Base-by-base conservation (phyloP, 2,113 vertebrate genomes). In the Callionymus lyra region DNA sequence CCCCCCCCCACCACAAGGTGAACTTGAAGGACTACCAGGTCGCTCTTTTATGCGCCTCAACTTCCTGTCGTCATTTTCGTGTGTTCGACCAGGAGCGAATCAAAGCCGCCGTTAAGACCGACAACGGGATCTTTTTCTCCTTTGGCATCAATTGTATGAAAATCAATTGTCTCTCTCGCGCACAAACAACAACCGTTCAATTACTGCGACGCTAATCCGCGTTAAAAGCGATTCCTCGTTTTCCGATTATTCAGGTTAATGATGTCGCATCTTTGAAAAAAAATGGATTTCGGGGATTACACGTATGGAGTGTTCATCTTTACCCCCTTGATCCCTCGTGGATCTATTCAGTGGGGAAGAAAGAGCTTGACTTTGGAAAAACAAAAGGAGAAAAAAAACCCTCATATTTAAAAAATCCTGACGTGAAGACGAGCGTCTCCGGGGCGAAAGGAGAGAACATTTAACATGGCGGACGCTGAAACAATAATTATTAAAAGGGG, bases 401-500 rank as follows among this genome's bases (percentile, higher is more conserved):
- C 41, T 36, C 8, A 39, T 41, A 53, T 31, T 56, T 57, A 39
- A 52, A n/a, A 64, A 73, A 57, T 54, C 32, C 39, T 51, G 54
- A 65, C 44, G 44, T 34, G 11, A 35, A 8, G 52, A 38, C 43
- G 39, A 53, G 47, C 58, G 52, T 69, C 70, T 57, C 44, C 13
- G 2, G 59, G 52, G 48, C 67, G 64, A 48, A 16, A 43, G 16
- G 18, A 13, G 15, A 43, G 38, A 36, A 44, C 44, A 47, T 2
- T 47, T 41, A 61, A 47, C 31, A 17, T 44, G 43, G 52, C 31
- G 36, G 73, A 75, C 68, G 46, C 47, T 68, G 73, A 72, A 82
- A 84, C 72, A 77, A 78, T 82, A 86, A 79, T 83, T 85, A 85
- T 77, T 79, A 86, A 83, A 74, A 68, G 59, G n/a, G 56, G 44